Evolutionary conservation across 1,140 invertebrate species (phyloP), one percentile per base, ranked within the genome.

Genomic region (Trichonephila clavata): DNA sequence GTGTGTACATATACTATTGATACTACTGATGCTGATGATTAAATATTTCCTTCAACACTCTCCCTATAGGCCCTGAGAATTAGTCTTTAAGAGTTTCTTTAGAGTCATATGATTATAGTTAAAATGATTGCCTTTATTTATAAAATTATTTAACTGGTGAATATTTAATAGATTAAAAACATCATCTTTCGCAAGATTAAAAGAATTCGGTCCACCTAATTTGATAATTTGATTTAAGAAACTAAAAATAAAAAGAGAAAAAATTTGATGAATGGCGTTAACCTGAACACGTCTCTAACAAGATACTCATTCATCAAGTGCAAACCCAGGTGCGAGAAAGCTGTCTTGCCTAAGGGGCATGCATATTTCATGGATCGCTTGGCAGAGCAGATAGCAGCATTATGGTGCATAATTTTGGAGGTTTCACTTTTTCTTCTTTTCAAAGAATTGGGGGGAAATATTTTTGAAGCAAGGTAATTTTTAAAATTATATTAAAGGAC

Each of bases 161-260:
- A 77, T 77, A 77, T 18, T 77, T 20, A 77, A 77, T 39, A 16
- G 32, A 77, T 77, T 27, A 32, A 32, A 27, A 20, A 39, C 32
- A 68, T 10, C 65, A n/a, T 21, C 27, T 18, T 14, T 77, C 27
- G 20, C 20, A 39, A 39, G 32, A 77, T 18, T 27, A 27, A 27
- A 77, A 77, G 71, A 77, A 77, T 77, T 77, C 32, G 71, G 71
- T 77, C 18, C 32, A 39, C 71, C 71, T 77, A 77, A 77, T 77
- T 77, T 77, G 32, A 18, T 77, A 77, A 77, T 77, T 77, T 77
- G 71, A 6, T 77, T 14, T 16, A 77, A 27, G 71, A 77, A 77
- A 39, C 32, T 77, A 21, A 77, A 77, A 27, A 27, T 39, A 77
- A 20, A 68, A 39, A 16, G 27, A 16, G 20, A 77, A 10, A 77